Percentiles rank a stretch among this genome's conserved stretches.
These are phyloP conservation scores for Trematomus loennbergii DNA, from an alignment of 2,113 vertebrate species.

Conservation along the genomic window DNA sequence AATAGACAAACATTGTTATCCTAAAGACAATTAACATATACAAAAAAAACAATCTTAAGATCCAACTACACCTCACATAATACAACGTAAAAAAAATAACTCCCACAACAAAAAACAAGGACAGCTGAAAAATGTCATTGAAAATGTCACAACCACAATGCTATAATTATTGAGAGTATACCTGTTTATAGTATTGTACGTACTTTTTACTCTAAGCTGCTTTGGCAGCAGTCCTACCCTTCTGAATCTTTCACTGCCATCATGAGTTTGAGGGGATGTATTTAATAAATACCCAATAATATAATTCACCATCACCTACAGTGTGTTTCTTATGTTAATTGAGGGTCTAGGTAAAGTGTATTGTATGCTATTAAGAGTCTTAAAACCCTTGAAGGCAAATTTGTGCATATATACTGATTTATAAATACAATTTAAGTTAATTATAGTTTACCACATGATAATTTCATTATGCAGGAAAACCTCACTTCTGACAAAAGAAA, in stretches of 20 bases:
- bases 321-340: not conserved
- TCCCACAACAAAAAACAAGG: not conserved
- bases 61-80: not conserved
- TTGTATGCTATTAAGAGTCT: not conserved
- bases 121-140: not conserved
- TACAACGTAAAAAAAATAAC: not conserved
- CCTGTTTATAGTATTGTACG: not conserved
- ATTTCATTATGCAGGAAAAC: not conserved
- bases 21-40: too few species aligned
- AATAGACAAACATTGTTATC: not conserved
- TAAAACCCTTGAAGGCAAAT: not conserved
- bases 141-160: not conserved
- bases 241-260: not conserved
- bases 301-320: not conserved
- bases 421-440: too few species aligned
- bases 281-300: not conserved
- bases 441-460: not conserved
- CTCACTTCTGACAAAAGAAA: not conserved
- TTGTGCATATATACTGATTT: not conserved
- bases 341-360: not conserved
- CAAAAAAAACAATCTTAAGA: not conserved
- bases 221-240: not conserved
- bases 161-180: not conserved
- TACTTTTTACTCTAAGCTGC: not conserved
- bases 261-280: not conserved